Evolutionary conservation across 1,140 invertebrate genomes (phyloP).

Genomic region (Eriocheir sinensis): DNA sequence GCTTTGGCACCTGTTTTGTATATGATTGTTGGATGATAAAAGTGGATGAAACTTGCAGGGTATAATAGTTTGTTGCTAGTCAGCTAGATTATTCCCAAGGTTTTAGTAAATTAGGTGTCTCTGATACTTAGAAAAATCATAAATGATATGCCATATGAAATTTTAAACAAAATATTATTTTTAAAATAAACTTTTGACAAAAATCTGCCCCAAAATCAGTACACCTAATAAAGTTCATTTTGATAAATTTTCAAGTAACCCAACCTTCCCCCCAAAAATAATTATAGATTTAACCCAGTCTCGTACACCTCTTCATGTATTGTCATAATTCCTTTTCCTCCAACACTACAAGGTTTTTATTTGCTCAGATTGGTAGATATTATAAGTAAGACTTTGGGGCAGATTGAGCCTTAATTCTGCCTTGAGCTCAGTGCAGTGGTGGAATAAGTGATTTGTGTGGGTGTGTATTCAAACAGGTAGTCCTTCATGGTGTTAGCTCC

Average conservation of each 20-base stretch:
- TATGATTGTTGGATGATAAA: background rate
- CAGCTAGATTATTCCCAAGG: background rate
- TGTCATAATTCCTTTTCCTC: background rate
- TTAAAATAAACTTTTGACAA: background rate
- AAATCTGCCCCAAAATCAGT: background rate
- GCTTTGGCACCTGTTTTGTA: background rate
- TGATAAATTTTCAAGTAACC: background rate
- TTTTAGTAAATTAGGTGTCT: background rate
- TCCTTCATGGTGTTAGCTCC: background rate
- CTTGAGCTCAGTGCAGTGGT: background rate
- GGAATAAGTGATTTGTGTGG: background rate
- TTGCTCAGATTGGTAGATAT: background rate
- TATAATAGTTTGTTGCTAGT: conserved; percentile 3
- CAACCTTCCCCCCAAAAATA: background rate
- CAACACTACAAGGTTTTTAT: background rate
- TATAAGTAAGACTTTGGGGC: background rate
- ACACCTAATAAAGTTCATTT: background rate
- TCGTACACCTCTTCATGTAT: background rate
- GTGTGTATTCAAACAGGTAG: background rate
- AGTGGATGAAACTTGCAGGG: conserved; percentile 7
- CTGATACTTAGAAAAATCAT: background rate
- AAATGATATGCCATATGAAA: background rate
- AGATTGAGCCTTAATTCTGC: conserved; percentile 3
- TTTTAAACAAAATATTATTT: conserved; percentile 10
- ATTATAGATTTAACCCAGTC: background rate